Base-by-base conservation (phyloP, 2,113 vertebrate genomes). In the Taxidea taxus region DNA sequence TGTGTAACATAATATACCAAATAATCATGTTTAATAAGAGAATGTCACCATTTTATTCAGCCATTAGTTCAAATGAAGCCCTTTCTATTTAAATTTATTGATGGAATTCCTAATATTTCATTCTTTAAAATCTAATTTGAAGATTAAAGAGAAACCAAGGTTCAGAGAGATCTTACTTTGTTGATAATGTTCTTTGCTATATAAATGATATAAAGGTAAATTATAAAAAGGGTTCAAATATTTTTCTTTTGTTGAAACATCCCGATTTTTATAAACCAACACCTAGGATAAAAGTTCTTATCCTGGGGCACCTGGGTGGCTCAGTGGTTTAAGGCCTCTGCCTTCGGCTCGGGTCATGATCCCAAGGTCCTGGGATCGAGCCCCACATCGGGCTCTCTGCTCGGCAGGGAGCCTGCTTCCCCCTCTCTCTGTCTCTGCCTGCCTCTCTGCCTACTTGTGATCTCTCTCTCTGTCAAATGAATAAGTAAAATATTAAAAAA, bases 81-180 rank as follows among this genome's bases (percentile, higher is more conserved):
- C 99, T 98, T 99, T 98, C 98, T 95, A 98, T 98, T 99, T 97
- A 98, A 99, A 99, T 99, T 99, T 99, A 99, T 98, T 97, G 98
- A 98, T 97, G 98, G 98, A 97, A 98, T 98, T 96, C 89, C 93
- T 98, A 98, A 98, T 99, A 98, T 99, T 99, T 99, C 98, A 99
- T 99, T 98, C 97, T 97, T 98, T 98, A 99, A 98, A 97, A 98
- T 97, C 90, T 96, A 98, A 98, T 98, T 95, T 97, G 81, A 98
- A 98, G 97, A 98, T 97, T 98, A 98, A 98, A 96, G 96, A 97
- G 91, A 97, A 98, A 98, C 94, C 82, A 49, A 96, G 64, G 68
- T 98, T 98, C 98, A 98, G 98, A 98, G 91, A 97, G 44, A 97
- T 97, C 96, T 95, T 96, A 98, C 96, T 78, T 95, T 97, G 97